phyloP scores from a whole-genome alignment of 2,113 vertebrate species.

The Equus przewalskii region DNA sequence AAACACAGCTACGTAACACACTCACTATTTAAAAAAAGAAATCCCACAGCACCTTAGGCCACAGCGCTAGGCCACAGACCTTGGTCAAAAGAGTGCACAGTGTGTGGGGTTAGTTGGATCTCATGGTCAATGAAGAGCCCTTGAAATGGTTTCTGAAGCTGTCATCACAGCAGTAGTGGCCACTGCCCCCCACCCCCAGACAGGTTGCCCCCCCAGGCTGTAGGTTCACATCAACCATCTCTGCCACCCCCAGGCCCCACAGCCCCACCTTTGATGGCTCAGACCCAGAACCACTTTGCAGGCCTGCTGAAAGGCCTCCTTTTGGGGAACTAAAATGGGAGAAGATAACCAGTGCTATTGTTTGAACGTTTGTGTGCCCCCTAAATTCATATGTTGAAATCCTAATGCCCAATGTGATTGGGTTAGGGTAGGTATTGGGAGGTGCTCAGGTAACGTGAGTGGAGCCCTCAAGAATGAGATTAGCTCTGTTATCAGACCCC shows the following conservation, averaged over 20 bases:
- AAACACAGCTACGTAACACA: neutral
- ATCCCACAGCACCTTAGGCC: neutral
- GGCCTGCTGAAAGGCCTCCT: neutral
- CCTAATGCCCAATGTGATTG: neutral
- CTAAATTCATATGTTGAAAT: neutral
- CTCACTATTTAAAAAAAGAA: conserved; percentile 37
- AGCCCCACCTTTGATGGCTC: neutral
- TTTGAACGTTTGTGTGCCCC: neutral
- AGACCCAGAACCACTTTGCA: neutral
- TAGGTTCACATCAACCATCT: neutral
- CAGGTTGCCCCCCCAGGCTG: neutral
- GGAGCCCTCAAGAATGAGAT: neutral
- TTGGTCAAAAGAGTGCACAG: neutral
- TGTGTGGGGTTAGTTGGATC: too few relatives aligned
- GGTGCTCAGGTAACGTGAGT: too few relatives aligned
- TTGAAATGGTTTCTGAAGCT: neutral
- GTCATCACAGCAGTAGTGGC: neutral
- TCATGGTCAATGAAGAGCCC: neutral
- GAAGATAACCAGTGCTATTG: neutral
- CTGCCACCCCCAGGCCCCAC: neutral
- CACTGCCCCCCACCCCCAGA: neutral
- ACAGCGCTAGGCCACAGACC: neutral
- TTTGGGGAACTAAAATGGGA: neutral
- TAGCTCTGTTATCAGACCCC: neutral
- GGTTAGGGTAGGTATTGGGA: neutral